Evolutionary conservation across 2,113 vertebrate genomes (phyloP), one percentile per base, ranked within the genome.

Genomic region (Sylvia atricapilla): DNA sequence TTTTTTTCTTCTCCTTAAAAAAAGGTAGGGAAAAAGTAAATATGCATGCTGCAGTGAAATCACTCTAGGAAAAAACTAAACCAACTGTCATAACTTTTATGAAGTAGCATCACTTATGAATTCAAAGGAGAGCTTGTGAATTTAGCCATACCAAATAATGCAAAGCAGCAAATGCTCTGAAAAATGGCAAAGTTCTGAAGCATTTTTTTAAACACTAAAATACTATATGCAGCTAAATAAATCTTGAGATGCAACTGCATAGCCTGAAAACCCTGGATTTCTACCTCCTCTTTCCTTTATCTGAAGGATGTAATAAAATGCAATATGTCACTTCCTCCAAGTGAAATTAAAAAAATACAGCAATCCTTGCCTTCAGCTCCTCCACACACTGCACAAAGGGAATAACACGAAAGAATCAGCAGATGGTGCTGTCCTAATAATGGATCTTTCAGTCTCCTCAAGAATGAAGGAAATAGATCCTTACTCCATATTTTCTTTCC

Each of bases 351-450:
- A 84, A 62, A 70, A 41, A 50, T 7, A 52, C 17, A 69, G 62
- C n/a, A 47, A 72, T 66, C 35, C n/a, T 72, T 0, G 15, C 37
- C 21, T 82, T 90, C 60, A 82, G 86, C 59, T 90, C 20, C 49
- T 39, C 18, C 58, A 10, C 13, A 46, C 30, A 35, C 21, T 15
- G 1, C 7, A 64, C 39, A 66, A 85, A 90, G 30, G 50, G 72
- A 89, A 11, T 73, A 95, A 92, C 13, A 3, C 81, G 66, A 53
- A 93, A 84, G 15, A 91, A 93, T 94, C 93, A 88, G 84, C 86
- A 96, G 95, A 93, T 95, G 95, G 94, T 96, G 94, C 95, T 95
- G 75, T 95, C 67, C 76, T 92, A 94, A 95, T 93, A 95, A 94
- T 20, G 64, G 59, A 90, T 94, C 90, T 93, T 83, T 90, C 55